A percentile compares a stretch with the other conserved stretches of the same genome.
These are phyloP conservation scores for Sebastolobus altivelis DNA, from an alignment of 2,797 vertebrate genomes.

Conservation along the genomic window DNA sequence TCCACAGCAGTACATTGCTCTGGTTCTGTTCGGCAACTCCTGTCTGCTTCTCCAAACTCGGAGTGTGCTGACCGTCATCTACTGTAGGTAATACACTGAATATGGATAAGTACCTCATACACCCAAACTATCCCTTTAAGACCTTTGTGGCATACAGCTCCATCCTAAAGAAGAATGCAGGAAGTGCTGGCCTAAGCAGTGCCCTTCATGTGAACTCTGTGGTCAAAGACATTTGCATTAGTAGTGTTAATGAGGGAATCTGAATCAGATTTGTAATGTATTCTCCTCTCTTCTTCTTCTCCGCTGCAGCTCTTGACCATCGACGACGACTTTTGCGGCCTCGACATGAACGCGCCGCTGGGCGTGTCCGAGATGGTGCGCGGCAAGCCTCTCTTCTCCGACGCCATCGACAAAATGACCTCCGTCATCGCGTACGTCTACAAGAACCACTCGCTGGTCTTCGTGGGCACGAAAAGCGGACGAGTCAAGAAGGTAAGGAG, in stretches of 20 bases:
- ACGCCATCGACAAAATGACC: slow-evolving; percentile 95
- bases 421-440: slow-evolving; percentile 97
- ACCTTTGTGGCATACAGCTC: neutral
- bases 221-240: neutral
- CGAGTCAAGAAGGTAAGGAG: slow-evolving; percentile 95
- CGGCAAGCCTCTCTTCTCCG: slow-evolving; percentile 93
- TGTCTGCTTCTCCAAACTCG: too few relatives aligned
- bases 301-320: slow-evolving; percentile 93
- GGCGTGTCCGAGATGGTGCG: slow-evolving; percentile 97
- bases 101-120: too few relatives aligned
- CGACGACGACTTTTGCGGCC: slow-evolving; percentile 98
- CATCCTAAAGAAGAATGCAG: neutral
- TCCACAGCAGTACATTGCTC: too few relatives aligned
- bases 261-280: neutral
- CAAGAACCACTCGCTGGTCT: slow-evolving; percentile 98
- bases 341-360: slow-evolving; percentile 98
- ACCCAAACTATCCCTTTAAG: neutral
- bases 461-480: slow-evolving; percentile 96
- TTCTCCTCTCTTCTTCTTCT: slow-evolving; percentile 6
- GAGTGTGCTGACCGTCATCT: too few relatives aligned
- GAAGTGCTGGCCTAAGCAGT: neutral
- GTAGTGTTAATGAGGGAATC: neutral
- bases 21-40: too few relatives aligned
- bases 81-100: too few relatives aligned
- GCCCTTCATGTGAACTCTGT: neutral